Percentiles rank a stretch among this genome's conserved stretches.
Conservation (phyloP, 2,113 vertebrate genomes). For the Xenopus tropicalis region DNA sequence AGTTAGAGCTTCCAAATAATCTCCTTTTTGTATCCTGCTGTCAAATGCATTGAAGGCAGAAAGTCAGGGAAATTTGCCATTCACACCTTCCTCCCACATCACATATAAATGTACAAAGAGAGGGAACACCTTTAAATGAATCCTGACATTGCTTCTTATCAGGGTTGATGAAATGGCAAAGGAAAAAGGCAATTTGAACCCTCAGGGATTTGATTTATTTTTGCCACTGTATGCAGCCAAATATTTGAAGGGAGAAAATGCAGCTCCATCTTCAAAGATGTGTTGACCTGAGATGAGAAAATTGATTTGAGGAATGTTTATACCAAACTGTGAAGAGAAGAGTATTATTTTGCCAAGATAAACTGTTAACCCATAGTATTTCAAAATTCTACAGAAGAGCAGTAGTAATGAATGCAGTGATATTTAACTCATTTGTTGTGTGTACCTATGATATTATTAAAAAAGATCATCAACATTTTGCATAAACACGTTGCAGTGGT, state of each 20-base stretch:
- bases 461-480: too few species aligned
- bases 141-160: constrained; percentile 19
- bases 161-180: constrained; percentile 33
- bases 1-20: too few species aligned
- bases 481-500: too few species aligned
- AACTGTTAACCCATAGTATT: constrained; percentile 3
- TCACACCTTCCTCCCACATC: constrained; percentile 22
- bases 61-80: constrained; percentile 14
- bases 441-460: too few species aligned
- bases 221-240: constrained; percentile 22
- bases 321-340: constrained; percentile 11
- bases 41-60: constrained; percentile 1
- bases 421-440: too few species aligned
- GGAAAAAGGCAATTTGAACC: constrained; percentile 32
- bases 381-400: too few species aligned
- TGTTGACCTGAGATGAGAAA: constrained; percentile 42
- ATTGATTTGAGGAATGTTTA: constrained; percentile 38
- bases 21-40: constrained; percentile 5
- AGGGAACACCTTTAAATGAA: constrained; percentile 36
- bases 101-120: constrained; percentile 20
- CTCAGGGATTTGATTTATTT: constrained; percentile 35
- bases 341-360: constrained; percentile 11
- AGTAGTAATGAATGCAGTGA: too few species aligned
- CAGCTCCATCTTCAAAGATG: constrained; percentile 29
- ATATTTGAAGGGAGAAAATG: constrained; percentile 40